Conservation (phyloP, 2,888 invertebrate species). For the Gymnocheta viridis region DNA sequence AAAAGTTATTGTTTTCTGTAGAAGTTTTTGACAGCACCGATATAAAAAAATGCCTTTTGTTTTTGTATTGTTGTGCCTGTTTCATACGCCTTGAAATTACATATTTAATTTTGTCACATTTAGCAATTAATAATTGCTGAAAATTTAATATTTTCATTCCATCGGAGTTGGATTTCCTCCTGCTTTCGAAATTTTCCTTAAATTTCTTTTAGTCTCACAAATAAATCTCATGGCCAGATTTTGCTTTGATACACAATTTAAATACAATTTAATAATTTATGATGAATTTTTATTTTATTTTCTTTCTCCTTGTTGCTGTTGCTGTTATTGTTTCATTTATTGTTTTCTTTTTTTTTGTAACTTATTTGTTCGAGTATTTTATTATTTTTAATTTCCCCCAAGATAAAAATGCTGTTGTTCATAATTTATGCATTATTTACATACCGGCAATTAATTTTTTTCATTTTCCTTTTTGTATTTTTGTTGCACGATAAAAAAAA, state of each 20-base stretch:
- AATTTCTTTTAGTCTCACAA: neutral
- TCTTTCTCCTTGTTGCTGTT: conserved; percentile 1
- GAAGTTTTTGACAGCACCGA: no score
- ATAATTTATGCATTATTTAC: conserved; percentile 65
- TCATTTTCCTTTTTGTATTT: neutral
- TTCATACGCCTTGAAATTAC: no score
- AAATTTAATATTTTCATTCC: neutral
- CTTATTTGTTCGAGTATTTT: conserved; percentile 18
- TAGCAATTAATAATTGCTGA: neutral
- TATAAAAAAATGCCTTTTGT: no score
- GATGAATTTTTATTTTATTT: conserved; percentile 6
- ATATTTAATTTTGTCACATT: no score
- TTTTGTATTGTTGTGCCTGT: no score
- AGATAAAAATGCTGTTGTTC: conserved; percentile 50
- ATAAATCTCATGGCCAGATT: conserved; percentile 30
- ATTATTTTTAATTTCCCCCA: conserved; percentile 56
- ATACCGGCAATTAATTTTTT: conserved; percentile 58
- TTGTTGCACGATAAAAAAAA: conserved; percentile 10
- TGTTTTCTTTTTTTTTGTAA: neutral
- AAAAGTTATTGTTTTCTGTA: no score
- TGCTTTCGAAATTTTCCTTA: neutral
- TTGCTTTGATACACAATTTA: conserved; percentile 20
- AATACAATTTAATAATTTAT: conserved; percentile 46
- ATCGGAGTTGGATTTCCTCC: neutral
- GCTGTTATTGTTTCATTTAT: no score